Evolutionary conservation across 2,113 vertebrate species (phyloP).

Genomic region (Patagioenas fasciata): DNA sequence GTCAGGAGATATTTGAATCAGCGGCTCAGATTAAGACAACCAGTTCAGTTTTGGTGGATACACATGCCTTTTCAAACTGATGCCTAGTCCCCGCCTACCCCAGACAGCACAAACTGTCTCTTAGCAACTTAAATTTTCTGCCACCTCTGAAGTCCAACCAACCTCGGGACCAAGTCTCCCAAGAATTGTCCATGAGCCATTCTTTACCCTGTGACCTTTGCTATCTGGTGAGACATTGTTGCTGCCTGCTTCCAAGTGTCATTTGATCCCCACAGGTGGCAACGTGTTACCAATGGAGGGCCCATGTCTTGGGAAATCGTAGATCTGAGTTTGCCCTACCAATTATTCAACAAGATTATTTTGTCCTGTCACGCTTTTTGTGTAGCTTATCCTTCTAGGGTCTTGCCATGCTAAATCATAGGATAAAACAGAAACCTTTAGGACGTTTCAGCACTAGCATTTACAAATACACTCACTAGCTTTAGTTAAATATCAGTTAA

Average conservation of each 20-base stretch:
- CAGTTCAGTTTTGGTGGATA: background rate
- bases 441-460: background rate
- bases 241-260: background rate
- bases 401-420: background rate
- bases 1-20: background rate
- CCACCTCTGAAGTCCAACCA: background rate
- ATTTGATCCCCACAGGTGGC: background rate
- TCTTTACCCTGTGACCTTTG: background rate
- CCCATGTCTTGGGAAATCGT: background rate
- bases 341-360: background rate
- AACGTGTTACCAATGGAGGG: background rate
- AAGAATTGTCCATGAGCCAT: background rate
- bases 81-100: background rate
- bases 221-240: background rate
- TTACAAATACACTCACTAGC: background rate
- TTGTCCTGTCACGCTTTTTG: background rate
- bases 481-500: slow-evolving; percentile 37
- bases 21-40: background rate
- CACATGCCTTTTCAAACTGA: background rate
- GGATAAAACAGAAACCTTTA: background rate
- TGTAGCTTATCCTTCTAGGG: background rate
- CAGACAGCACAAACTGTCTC: background rate
- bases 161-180: background rate
- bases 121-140: background rate
- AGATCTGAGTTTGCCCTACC: background rate